These are phyloP conservation scores for Dasypolia templi DNA, from an alignment of 2,888 invertebrate species.

Conservation along the genomic window DNA sequence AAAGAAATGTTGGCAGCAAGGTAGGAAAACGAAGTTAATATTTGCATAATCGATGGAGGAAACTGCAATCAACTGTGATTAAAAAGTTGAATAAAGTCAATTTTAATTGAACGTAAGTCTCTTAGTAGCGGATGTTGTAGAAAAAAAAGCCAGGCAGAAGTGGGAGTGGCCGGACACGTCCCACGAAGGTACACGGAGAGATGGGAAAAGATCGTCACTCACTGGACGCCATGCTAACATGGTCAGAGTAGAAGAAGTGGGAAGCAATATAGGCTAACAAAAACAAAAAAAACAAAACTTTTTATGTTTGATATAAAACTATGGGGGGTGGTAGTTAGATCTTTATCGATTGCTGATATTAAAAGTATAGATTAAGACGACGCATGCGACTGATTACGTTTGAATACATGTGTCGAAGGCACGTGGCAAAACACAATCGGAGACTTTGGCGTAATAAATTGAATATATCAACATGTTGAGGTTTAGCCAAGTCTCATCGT, in stretches of 20 bases:
- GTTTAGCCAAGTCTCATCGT: conserved; percentile 4
- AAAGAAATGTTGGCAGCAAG: not conserved
- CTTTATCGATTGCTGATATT: conserved; percentile 28
- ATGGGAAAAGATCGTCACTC: too few species aligned
- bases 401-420: conserved; percentile 13
- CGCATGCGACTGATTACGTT: conserved; percentile 40
- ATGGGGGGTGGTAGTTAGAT: not conserved
- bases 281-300: too few species aligned
- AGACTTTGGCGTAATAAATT: conserved; percentile 17
- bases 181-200: too few species aligned
- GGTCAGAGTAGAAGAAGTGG: too few species aligned
- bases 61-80: conserved; percentile 19
- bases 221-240: too few species aligned
- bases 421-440: conserved; percentile 21
- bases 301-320: conserved; percentile 1
- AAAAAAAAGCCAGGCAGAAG: too few species aligned
- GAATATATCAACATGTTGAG: conserved; percentile 16
- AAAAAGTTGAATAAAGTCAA: not conserved
- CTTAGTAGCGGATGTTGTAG: too few species aligned
- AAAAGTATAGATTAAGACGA: conserved; percentile 8
- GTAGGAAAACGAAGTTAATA: conserved; percentile 10
- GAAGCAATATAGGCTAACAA: too few species aligned
- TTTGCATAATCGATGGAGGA: not conserved
- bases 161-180: too few species aligned
- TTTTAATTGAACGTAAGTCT: not conserved